These are phyloP conservation scores for Holacanthus passer DNA, from an alignment of 2,113 vertebrate species.

Conservation along the genomic window DNA sequence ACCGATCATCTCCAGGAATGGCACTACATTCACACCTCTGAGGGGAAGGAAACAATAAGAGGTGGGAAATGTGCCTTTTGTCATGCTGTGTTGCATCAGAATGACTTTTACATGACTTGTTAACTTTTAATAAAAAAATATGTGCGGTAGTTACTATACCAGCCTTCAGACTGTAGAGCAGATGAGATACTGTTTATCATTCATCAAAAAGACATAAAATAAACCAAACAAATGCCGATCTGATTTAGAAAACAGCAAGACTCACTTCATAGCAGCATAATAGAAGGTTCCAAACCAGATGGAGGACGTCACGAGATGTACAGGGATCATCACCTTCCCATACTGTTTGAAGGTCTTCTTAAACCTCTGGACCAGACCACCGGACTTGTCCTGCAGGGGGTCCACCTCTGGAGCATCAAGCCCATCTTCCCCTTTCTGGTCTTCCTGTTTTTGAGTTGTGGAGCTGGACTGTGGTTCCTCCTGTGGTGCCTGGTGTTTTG, in stretches of 20 bases:
- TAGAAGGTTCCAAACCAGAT: constrained; percentile 97
- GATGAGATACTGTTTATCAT: neutral
- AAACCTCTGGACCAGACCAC: constrained; percentile 92
- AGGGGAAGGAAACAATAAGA: constrained; percentile 11
- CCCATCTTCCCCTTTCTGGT: neutral
- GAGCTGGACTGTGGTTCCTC: constrained; percentile 30
- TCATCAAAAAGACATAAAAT: neutral
- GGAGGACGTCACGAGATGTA: constrained; percentile 94
- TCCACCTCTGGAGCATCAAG: constrained; percentile 79
- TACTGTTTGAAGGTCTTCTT: constrained; percentile 98
- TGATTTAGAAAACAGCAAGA: neutral
- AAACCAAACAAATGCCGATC: neutral
- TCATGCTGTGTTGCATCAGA: neutral
- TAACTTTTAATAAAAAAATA: neutral
- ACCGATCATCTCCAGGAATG: constrained; percentile 91
- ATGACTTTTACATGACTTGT: neutral
- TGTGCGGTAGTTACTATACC: neutral
- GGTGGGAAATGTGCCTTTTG: fast-evolving
- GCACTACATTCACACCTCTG: constrained; percentile 94
- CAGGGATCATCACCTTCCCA: constrained; percentile 96
- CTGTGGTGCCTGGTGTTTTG: constrained; percentile 46
- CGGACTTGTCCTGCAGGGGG: constrained; percentile 95
- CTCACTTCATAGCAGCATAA: constrained; percentile 98
- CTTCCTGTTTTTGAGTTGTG: constrained; percentile 20
- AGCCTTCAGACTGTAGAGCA: neutral